phyloP scores from a whole-genome alignment of 64 coral and sea anemone species.

The Actinia equina region DNA sequence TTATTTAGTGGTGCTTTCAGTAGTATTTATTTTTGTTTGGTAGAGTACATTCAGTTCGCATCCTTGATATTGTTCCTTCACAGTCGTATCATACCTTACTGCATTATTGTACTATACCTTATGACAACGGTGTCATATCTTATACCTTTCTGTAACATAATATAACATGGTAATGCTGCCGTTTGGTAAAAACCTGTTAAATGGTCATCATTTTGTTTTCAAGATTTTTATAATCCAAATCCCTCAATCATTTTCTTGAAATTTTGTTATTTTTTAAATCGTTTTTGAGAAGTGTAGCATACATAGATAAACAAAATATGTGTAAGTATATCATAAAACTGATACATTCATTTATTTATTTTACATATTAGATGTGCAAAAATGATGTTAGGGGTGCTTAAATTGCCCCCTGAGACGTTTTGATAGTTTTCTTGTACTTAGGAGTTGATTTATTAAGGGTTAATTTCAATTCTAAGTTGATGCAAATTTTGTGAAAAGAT shows the following conservation, averaged over 20 bases:
- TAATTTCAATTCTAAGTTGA: no score
- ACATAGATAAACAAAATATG: no score
- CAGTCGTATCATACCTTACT: not conserved
- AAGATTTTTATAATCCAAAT: not conserved
- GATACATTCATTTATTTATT: conserved; percentile 1
- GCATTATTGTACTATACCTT: not conserved
- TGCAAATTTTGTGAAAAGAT: not conserved
- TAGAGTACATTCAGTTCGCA: not conserved
- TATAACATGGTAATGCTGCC: no score
- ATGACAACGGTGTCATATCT: not conserved
- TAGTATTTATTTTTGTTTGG: not conserved
- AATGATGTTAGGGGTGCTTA: not conserved
- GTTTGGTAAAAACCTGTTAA: not conserved
- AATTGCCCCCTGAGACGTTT: not conserved
- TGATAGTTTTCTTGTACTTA: not conserved
- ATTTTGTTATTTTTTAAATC: not conserved
- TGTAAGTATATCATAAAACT: not conserved
- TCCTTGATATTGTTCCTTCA: not conserved
- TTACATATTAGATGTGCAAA: not conserved
- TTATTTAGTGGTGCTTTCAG: not conserved
- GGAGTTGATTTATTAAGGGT: no score
- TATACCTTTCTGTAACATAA: not conserved
- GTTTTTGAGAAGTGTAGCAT: not conserved
- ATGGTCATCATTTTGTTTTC: not conserved
- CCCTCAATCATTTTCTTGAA: not conserved